Conservation (phyloP, 2,888 invertebrate genomes). For the Sarcophaga rosellei region DNA sequence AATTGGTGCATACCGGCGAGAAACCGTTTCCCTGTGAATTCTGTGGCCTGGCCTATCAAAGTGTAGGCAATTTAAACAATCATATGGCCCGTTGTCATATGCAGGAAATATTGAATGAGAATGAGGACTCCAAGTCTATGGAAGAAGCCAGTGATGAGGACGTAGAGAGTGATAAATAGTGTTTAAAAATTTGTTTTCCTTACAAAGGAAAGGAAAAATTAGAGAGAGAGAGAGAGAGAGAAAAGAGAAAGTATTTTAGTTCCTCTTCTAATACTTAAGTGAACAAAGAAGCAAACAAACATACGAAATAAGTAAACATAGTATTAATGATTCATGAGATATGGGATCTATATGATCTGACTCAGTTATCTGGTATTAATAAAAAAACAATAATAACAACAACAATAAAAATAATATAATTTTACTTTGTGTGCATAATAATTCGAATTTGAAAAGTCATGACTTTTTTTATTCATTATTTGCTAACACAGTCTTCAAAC, state of each 20-base stretch:
- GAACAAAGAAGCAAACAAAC: neutral
- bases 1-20: slow-evolving; percentile 78
- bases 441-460: slow-evolving; percentile 1
- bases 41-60: slow-evolving; percentile 75
- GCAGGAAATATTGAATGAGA: slow-evolving; percentile 43
- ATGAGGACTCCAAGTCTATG: neutral
- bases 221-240: neutral
- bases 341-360: neutral
- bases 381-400: neutral
- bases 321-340: slow-evolving; percentile 4
- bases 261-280: neutral
- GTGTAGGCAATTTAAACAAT: slow-evolving; percentile 77
- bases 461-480: slow-evolving; percentile 12
- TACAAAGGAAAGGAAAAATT: too few relatives aligned
- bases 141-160: neutral
- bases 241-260: neutral
- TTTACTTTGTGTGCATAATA: neutral
- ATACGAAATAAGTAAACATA: neutral
- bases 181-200: neutral
- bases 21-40: slow-evolving; percentile 76
- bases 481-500: neutral
- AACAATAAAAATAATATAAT: neutral
- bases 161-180: neutral
- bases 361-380: slow-evolving; percentile 10
- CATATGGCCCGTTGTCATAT: slow-evolving; percentile 73